These are phyloP conservation scores for Tringa solitaria DNA, from an alignment of 2,113 vertebrate genomes.

Conservation along the genomic window DNA sequence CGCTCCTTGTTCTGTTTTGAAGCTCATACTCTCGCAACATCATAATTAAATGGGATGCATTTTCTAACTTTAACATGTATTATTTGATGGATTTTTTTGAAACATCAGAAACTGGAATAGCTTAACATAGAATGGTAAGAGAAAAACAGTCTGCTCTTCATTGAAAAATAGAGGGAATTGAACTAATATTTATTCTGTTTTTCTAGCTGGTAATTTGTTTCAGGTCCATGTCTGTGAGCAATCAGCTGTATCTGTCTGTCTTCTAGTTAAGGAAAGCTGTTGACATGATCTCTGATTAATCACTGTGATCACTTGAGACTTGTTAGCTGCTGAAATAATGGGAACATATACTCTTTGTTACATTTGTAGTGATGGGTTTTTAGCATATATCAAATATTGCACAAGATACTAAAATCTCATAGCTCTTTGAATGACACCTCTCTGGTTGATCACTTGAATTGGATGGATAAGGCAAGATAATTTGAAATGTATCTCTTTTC, in stretches of 20 bases:
- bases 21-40: neutral
- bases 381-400: neutral
- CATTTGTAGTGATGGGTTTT: neutral
- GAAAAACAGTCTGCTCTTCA: neutral
- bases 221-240: neutral
- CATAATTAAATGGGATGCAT: slow-evolving; percentile 54
- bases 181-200: neutral
- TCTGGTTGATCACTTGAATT: neutral
- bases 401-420: neutral
- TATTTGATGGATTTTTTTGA: slow-evolving; percentile 15
- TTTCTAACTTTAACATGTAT: slow-evolving; percentile 47
- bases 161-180: neutral
- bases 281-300: slow-evolving; percentile 14
- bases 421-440: neutral
- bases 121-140: neutral
- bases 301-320: neutral
- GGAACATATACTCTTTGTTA: neutral
- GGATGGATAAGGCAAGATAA: neutral
- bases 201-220: slow-evolving; percentile 6
- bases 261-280: neutral
- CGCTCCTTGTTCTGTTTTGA: slow-evolving; percentile 17
- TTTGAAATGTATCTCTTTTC: neutral
- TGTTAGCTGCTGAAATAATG: slow-evolving; percentile 12
- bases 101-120: neutral
- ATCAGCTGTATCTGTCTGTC: neutral